A percentile compares a stretch with the other conserved stretches of the same genome.
These are phyloP conservation scores for Vulpes vulpes DNA, from an alignment of 2,113 vertebrate species.

Conservation along the genomic window DNA sequence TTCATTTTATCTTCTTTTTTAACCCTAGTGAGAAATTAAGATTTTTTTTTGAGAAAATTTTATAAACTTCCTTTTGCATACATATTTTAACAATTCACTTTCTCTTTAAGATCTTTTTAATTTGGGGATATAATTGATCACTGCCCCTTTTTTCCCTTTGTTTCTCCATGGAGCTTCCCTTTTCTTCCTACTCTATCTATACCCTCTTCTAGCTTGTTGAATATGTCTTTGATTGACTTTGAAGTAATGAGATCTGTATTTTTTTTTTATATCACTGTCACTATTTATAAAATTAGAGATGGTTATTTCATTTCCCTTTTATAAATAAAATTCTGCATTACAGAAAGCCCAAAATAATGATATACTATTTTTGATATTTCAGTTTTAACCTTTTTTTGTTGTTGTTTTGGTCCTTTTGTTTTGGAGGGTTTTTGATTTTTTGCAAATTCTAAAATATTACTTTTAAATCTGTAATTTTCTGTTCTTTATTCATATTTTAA, in stretches of 20 bases:
- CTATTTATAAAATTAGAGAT: slow-evolving; percentile 8
- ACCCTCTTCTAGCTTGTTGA: slow-evolving; percentile 21
- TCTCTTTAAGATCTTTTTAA: neutral
- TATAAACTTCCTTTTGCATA: neutral
- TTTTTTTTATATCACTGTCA: slow-evolving; percentile 49
- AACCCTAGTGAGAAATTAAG: neutral
- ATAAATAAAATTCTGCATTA: slow-evolving; percentile 11
- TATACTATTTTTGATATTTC: slow-evolving; percentile 25
- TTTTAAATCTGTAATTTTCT: slow-evolving; percentile 45
- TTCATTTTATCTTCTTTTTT: neutral
- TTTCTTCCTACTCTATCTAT: neutral
- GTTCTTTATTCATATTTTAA: slow-evolving; percentile 39
- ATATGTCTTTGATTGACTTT: slow-evolving; percentile 49
- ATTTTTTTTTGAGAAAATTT: slow-evolving; percentile 6
- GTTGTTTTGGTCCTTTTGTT: neutral
- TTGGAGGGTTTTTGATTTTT: neutral
- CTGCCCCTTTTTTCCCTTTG: neutral
- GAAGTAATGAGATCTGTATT: slow-evolving; percentile 8
- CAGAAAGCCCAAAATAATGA: neutral
- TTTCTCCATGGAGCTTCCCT: neutral
- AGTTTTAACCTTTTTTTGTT: neutral
- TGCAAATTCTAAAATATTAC: slow-evolving; percentile 45
- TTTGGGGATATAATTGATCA: neutral
- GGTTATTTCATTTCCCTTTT: slow-evolving; percentile 6
- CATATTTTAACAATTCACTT: slow-evolving; percentile 26